phyloP scores from a whole-genome alignment of 2,888 invertebrate species.

The Auanema freiburgensis region DNA sequence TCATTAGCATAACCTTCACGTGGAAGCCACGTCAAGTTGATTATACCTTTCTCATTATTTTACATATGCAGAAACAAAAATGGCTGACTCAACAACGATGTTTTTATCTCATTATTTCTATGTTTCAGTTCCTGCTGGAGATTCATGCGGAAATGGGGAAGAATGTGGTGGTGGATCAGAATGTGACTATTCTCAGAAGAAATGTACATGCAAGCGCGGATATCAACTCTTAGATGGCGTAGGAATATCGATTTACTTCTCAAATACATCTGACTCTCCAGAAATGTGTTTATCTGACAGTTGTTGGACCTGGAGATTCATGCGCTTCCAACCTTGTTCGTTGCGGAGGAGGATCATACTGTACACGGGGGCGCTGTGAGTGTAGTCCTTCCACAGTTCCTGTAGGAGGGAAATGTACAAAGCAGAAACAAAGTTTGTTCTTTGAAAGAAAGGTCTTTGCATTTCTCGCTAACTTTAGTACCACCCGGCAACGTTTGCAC shows the following conservation, averaged over 20 bases:
- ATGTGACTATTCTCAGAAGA: slow-evolving; percentile 40
- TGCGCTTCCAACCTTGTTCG: slow-evolving; percentile 29
- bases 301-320: slow-evolving; percentile 33
- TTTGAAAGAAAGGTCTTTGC: neutral
- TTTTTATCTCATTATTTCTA: too few species aligned
- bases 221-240: slow-evolving; percentile 13
- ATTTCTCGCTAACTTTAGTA: slow-evolving; percentile 25
- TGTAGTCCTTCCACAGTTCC: slow-evolving; percentile 37
- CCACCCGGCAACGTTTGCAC: slow-evolving; percentile 42
- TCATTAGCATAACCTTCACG: too few species aligned
- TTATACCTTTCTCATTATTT: slow-evolving; percentile 9
- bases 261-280: slow-evolving; percentile 8
- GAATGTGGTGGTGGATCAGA: slow-evolving; percentile 52
- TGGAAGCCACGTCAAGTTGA: neutral
- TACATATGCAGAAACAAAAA: neutral
- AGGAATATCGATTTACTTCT: neutral
- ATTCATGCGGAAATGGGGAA: slow-evolving; percentile 51
- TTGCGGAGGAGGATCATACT: slow-evolving; percentile 41
- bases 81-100: too few species aligned
- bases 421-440: slow-evolving; percentile 29
- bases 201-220: slow-evolving; percentile 42
- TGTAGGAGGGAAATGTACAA: slow-evolving; percentile 35
- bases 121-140: slow-evolving; percentile 41
- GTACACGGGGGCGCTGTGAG: slow-evolving; percentile 39
- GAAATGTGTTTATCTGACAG: slow-evolving; percentile 23